Percentiles rank a stretch among this genome's conserved stretches.
These are phyloP conservation scores for Caradrina clavipalpis DNA, from an alignment of 2,888 invertebrate genomes.

Conservation along the genomic window DNA sequence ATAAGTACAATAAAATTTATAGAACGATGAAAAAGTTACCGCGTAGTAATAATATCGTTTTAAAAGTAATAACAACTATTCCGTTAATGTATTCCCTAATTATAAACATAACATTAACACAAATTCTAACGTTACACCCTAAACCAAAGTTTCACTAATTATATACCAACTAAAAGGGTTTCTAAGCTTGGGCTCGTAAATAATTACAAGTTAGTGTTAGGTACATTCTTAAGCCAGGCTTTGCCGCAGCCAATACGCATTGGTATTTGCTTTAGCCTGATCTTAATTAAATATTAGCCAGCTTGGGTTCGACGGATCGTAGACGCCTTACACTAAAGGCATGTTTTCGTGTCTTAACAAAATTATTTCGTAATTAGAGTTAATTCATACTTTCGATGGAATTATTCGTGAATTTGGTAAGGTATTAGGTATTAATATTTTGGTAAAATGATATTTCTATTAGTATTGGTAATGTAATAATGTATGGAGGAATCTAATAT, in stretches of 20 bases:
- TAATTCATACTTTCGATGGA: neutral
- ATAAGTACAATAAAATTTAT: no score
- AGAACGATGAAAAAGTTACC: no score
- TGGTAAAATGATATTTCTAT: neutral
- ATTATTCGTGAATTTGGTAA: neutral
- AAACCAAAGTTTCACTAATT: conserved; percentile 46
- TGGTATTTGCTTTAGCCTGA: conserved; percentile 43
- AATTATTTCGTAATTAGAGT: conserved; percentile 28
- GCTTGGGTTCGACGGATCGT: conserved; percentile 25
- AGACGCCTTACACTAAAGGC: conserved; percentile 12
- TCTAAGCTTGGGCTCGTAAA: conserved; percentile 38
- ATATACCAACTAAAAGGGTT: conserved; percentile 50
- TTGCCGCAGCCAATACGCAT: conserved; percentile 36
- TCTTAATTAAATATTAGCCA: conserved; percentile 53
- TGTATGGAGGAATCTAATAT: neutral
- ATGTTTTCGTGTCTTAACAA: conserved; percentile 1
- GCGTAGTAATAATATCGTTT: no score
- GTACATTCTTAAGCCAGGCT: conserved; percentile 46
- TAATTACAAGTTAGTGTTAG: conserved; percentile 54
- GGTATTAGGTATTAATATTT: neutral
- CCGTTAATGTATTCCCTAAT: neutral
- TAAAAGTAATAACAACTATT: neutral
- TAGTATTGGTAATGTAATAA: neutral
- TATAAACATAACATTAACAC: conserved; percentile 14
- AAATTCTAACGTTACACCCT: conserved; percentile 22